Evolutionary conservation across 2,888 invertebrate species (phyloP).

Genomic region (Lepidochrysops patricia): DNA sequence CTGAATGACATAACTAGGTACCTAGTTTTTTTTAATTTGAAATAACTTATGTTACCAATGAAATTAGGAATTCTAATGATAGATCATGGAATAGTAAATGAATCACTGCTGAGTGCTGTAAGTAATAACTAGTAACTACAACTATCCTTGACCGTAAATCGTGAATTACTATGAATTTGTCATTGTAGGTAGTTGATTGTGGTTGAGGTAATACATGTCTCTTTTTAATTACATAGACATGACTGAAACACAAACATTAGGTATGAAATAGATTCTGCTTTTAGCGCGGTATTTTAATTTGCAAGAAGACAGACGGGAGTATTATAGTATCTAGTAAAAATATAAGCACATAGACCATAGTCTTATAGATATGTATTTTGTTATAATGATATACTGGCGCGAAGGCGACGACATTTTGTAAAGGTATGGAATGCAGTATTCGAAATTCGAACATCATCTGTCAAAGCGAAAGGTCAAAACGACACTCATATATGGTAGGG

Average conservation of each 20-base stretch:
- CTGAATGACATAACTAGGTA: too few species aligned
- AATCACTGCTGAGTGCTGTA: background rate
- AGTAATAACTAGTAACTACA: background rate
- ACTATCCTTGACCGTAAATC: background rate
- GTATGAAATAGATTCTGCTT: too few species aligned
- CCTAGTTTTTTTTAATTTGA: background rate
- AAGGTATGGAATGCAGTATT: conserved; percentile 32
- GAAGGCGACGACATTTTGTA: conserved; percentile 8
- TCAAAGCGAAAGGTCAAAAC: conserved; percentile 26
- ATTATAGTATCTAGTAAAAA: too few species aligned
- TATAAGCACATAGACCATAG: background rate
- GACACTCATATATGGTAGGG: background rate
- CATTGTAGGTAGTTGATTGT: too few species aligned
- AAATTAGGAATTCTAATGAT: background rate
- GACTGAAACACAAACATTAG: background rate
- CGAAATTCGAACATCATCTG: conserved; percentile 32
- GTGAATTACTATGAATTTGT: background rate
- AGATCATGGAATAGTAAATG: background rate
- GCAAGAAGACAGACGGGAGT: too few species aligned
- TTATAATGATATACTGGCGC: background rate
- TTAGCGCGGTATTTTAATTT: too few species aligned
- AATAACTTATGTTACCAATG: background rate
- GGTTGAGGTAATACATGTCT: background rate
- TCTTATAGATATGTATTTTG: background rate
- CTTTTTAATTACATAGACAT: background rate